Conservation (phyloP, 2,888 invertebrate genomes). For the Noctua pronuba region DNA sequence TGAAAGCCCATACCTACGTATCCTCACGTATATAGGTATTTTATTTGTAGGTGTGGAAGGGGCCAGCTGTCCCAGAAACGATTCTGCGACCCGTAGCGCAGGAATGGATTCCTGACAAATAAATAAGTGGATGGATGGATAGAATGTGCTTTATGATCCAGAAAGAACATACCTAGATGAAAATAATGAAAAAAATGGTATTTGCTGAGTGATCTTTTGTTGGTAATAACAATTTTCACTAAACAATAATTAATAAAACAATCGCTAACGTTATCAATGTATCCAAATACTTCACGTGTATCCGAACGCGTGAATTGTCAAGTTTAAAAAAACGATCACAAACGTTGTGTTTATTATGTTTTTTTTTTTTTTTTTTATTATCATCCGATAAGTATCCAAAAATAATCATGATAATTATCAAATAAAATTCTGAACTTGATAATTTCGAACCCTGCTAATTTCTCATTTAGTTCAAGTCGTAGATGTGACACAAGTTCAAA, state of each 20-base stretch:
- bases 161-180: not conserved
- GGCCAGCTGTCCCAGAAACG: not conserved
- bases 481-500: not conserved
- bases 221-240: not conserved
- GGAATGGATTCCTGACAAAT: not conserved
- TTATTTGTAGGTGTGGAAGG: not conserved
- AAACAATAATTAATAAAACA: not conserved
- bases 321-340: not conserved
- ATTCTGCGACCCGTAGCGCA: not conserved
- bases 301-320: not conserved
- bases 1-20: constrained; percentile 34
- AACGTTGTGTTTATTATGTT: not conserved
- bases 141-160: not conserved
- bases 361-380: no score
- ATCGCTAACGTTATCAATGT: not conserved
- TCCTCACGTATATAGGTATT: not conserved
- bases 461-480: not conserved
- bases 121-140: not conserved
- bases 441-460: not conserved
- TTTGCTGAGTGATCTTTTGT: not conserved
- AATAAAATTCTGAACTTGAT: not conserved
- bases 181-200: not conserved
- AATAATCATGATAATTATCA: not conserved
- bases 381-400: no score
- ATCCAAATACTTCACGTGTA: not conserved